Base-by-base conservation (phyloP, 2,888 invertebrate species). In the Troides helena region DNA sequence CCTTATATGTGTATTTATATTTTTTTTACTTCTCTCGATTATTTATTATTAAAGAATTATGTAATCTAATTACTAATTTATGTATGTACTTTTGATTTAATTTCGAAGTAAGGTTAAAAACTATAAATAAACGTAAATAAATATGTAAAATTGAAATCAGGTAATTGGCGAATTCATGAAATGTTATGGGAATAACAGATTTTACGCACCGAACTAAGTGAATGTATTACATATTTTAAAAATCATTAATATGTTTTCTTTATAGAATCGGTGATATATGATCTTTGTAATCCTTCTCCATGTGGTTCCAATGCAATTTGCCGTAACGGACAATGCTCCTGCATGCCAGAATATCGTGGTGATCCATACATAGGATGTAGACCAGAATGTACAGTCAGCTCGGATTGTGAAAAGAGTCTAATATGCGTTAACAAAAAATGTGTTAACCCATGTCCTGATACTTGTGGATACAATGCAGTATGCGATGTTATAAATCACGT, bases 401-500 rank as follows among this genome's bases (percentile, higher is more conserved):
- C 93, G 17, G 97, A 97, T 77, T 97, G 97, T 84, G 88, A 95
- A 36, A 93, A 94, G 77, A 93, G 95, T 80, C 94, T 93, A 80
- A 95, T 96, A 72, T 97, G 97, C 79, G 89, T 94, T 1, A 92
- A 93, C 76, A 95, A 95, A 80, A 96, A 96, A 86, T 97, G 97
- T 81, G 83, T 91, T 64, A 95, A 97, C 82, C 97, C 97, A 63
- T 97, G 97, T 77, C 95, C 95, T 12, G 95, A 95, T 72, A 96
- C 95, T 30, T 97, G 97, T 83, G 97, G 97, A 0, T 84, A 88
- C 65, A 96, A 95, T 80, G 97, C 97, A 1, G 82, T 95, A 65
- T 97, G 97, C 79, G 94, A 94, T 76, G 96, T 96, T 4, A 90
- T 96, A 43, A 96, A 96, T 82, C 97, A 97, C 77, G 94, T 96